A percentile compares a stretch with the other conserved stretches of the same genome.
Evolutionary conservation across 2,888 invertebrate species (phyloP).

Genomic region (Tipula helvola): DNA sequence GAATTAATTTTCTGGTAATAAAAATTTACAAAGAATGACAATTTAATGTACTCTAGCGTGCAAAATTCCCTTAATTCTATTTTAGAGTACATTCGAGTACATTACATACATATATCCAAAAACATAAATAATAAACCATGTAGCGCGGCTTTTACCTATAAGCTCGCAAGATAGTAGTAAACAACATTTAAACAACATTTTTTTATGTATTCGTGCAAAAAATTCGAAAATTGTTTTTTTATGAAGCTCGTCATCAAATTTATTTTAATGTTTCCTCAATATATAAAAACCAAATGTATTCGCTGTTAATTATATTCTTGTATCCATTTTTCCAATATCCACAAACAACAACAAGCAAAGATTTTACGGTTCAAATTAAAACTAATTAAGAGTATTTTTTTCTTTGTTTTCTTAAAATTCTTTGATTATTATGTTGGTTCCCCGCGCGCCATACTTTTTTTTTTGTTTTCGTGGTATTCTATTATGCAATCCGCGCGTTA

Average conservation of each 20-base stretch:
- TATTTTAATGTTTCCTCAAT: background rate
- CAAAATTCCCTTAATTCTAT: background rate
- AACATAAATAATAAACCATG: background rate
- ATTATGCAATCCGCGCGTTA: background rate
- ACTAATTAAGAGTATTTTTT: background rate
- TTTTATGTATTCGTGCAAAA: background rate
- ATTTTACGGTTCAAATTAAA: slow-evolving; percentile 4
- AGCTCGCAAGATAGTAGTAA: background rate
- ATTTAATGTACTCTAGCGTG: background rate
- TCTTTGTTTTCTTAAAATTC: background rate
- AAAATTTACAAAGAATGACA: too few species aligned
- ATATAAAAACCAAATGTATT: background rate
- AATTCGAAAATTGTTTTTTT: background rate
- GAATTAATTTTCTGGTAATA: too few species aligned
- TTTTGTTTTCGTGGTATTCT: background rate
- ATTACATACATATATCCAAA: too few species aligned
- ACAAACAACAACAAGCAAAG: background rate
- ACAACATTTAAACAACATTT: background rate
- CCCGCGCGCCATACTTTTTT: background rate
- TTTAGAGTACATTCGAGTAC: too few species aligned
- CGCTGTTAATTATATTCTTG: background rate
- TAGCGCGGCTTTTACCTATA: background rate
- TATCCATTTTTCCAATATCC: background rate
- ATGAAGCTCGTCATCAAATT: background rate
- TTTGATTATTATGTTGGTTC: background rate